Evolutionary conservation across 2,888 invertebrate genomes (phyloP), one percentile per base, ranked within the genome.

Genomic region (Lottia gigantea): DNA sequence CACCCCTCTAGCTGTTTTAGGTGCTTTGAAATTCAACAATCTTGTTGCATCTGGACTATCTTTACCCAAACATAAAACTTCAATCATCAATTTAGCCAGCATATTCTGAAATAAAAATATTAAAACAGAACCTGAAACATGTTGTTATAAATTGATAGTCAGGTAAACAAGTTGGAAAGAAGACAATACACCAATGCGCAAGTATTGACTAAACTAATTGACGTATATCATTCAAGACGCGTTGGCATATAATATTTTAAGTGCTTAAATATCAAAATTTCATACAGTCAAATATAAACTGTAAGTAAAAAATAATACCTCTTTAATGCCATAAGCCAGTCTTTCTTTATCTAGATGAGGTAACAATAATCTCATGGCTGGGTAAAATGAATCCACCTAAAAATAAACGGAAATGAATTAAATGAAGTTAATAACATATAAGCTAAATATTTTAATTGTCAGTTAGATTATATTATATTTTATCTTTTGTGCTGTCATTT

Each of bases 281-380:
- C n/a, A n/a, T n/a, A n/a, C n/a, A n/a, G 31, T 31, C 6, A 6
- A 40, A 40, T 8, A 8, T 40, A 8, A 40, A 40, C 11, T 40
- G 40, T 40, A 40, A n/a, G 6, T 40, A 8, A 40, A 8, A 31
- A 4, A 4, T 66, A 72, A 70, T 76, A 89, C 89, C 85, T 94
- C 93, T 89, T 95, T 95, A 74, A 97, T 90, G 25, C 95, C 95
- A 88, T 95, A 95, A 0, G 95, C 91, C 55, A 92, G 92, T 77
- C 97, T 91, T 77, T 94, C 93, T 76, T 93, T 92, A 83, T 97
- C 97, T 46, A 92, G 89, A 72, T 92, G 91, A 0, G 97, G 96
- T 45, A 97, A 83, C 14, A 97, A 88, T 46, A 97, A 90, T 76
- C 97, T 91, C 79, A 97, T 85, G 62, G 95, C 91, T 11, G 94